phyloP scores from a whole-genome alignment of 2,888 invertebrate genomes.

The Epicampocera succincta region DNA sequence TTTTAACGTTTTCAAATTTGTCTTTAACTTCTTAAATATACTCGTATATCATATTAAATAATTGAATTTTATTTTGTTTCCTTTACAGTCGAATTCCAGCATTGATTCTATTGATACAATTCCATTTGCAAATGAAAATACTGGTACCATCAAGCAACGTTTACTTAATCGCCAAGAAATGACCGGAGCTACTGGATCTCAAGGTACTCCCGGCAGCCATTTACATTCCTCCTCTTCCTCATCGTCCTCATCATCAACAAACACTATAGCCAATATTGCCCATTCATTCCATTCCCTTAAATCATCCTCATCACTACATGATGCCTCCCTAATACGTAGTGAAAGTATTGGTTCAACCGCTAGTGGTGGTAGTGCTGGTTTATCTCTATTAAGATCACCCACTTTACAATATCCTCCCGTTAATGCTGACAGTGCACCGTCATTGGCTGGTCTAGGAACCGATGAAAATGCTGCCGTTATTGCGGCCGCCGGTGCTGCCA shows the following conservation, averaged over 20 bases:
- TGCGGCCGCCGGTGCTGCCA: conserved; percentile 46
- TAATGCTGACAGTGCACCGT: conserved; percentile 58
- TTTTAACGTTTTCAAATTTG: too few relatives aligned
- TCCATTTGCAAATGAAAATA: conserved; percentile 99
- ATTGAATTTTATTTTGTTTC: conserved; percentile 6
- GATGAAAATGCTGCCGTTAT: conserved; percentile 46
- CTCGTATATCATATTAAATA: too few relatives aligned
- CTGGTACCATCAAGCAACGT: conserved; percentile 97
- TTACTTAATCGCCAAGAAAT: conserved; percentile 83
- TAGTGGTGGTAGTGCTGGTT: conserved; percentile 78
- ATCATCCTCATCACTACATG: conserved; percentile 82
- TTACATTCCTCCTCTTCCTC: conserved; percentile 81
- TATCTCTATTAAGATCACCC: conserved; percentile 78
- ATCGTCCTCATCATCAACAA: conserved; percentile 81
- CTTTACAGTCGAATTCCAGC: conserved; percentile 93
- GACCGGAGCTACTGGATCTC: conserved; percentile 71
- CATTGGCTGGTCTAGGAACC: conserved; percentile 58
- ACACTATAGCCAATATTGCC: conserved; percentile 81
- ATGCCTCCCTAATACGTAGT: conserved; percentile 80
- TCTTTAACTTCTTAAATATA: too few relatives aligned
- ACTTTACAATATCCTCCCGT: conserved; percentile 76
- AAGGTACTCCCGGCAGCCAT: conserved; percentile 71
- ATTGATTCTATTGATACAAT: conserved; percentile 95
- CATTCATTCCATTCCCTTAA: conserved; percentile 81
- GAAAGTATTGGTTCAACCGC: conserved; percentile 83